A percentile compares a stretch with the other conserved stretches of the same genome.
phyloP scores from a whole-genome alignment of 2,888 invertebrate species.

The Ectemnius lituratus region DNA sequence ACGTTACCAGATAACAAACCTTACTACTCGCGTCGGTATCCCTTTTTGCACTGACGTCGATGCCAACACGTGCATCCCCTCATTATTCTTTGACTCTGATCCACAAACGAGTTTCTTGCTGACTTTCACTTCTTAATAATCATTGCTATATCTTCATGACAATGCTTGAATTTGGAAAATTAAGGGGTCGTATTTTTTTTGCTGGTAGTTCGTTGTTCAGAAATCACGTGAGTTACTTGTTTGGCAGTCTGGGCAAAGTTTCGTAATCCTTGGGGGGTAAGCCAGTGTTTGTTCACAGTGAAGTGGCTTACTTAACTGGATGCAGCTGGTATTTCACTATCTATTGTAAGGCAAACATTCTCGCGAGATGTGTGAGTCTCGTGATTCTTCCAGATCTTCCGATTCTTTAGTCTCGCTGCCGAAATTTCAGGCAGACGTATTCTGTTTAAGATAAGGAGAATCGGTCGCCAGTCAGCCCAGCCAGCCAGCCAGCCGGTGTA shows the following conservation, averaged over 20 bases:
- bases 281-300: neutral
- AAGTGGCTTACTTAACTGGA: neutral
- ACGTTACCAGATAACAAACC: slow-evolving; percentile 50
- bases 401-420: too few species aligned
- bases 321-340: neutral
- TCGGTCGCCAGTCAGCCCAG: neutral
- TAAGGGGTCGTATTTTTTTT: too few species aligned
- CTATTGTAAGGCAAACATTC: slow-evolving; percentile 1
- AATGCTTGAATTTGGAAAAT: too few species aligned
- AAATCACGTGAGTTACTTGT: neutral
- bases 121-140: neutral
- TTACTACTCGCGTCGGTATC: slow-evolving; percentile 30
- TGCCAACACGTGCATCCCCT: neutral
- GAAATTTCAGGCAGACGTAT: neutral
- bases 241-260: neutral
- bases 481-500: neutral
- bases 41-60: slow-evolving; percentile 11
- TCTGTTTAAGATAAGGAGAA: neutral
- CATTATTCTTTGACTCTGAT: too few species aligned
- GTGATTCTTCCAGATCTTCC: neutral
- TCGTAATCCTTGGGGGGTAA: neutral
- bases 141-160: too few species aligned
- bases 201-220: neutral
- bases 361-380: neutral
- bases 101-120: too few species aligned